Percentiles rank a stretch among this genome's conserved stretches.
These are phyloP conservation scores for Drosophila truncata DNA, from an alignment of 1,140 invertebrate genomes.

Conservation along the genomic window DNA sequence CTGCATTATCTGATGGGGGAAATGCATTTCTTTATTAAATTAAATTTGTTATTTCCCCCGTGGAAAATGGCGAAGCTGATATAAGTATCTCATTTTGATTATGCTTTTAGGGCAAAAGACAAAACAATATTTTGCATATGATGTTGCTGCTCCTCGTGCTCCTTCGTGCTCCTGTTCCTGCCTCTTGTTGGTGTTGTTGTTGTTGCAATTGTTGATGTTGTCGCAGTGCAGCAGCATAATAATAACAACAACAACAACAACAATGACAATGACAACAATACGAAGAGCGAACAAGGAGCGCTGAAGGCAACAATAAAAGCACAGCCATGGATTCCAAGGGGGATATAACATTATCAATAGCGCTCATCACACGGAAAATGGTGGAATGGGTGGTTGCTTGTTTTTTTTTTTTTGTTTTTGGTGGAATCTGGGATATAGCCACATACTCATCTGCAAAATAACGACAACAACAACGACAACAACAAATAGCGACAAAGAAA, in stretches of 20 bases:
- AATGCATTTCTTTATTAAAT: slow-evolving; percentile 37
- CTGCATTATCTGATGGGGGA: not conserved
- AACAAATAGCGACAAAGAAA: slow-evolving; percentile 27
- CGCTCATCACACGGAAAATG: slow-evolving; percentile 61
- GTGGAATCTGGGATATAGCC: slow-evolving; percentile 3
- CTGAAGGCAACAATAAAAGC: slow-evolving; percentile 54
- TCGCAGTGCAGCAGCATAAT: slow-evolving; percentile 44
- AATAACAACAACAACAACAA: slow-evolving; percentile 22
- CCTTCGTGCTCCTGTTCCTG: not conserved
- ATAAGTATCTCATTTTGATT: slow-evolving; percentile 32
- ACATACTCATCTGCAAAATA: slow-evolving; percentile 43
- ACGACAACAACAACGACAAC: slow-evolving; percentile 38
- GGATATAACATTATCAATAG: slow-evolving; percentile 69
- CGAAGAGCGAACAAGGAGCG: slow-evolving; percentile 36
- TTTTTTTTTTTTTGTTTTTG: not conserved
- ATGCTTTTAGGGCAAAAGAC: slow-evolving; percentile 32
- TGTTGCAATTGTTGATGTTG: slow-evolving; percentile 34
- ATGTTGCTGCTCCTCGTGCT: slow-evolving; percentile 5
- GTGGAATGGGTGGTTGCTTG: not conserved
- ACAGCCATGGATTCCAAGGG: slow-evolving; percentile 40
- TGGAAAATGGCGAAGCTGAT: slow-evolving; percentile 15
- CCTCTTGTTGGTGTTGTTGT: not conserved
- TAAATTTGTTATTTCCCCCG: slow-evolving; percentile 35
- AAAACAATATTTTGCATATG: slow-evolving; percentile 46
- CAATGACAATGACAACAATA: slow-evolving; percentile 21